Evolutionary conservation across 1,140 invertebrate genomes (phyloP).

Genomic region (Drosophila nikananu): DNA sequence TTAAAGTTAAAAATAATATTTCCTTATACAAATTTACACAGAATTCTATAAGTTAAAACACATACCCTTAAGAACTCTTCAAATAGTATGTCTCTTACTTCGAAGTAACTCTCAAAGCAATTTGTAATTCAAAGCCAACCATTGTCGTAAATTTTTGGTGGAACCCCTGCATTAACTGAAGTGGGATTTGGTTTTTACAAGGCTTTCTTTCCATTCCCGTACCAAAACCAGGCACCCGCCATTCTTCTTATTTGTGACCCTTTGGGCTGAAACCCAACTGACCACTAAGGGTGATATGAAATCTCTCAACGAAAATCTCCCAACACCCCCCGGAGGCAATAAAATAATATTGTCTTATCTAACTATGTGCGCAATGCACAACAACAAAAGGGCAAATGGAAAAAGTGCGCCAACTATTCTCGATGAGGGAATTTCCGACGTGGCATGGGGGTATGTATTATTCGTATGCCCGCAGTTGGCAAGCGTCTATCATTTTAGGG

Average conservation of each 20-base stretch:
- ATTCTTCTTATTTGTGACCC: constrained; percentile 12
- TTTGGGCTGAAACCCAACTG: constrained; percentile 24
- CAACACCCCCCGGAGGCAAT: constrained; percentile 46
- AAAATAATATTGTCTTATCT: constrained; percentile 83
- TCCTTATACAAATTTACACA: not conserved
- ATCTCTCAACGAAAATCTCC: not conserved
- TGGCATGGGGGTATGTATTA: constrained; percentile 21
- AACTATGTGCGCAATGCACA: constrained; percentile 79
- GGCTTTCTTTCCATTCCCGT: not conserved
- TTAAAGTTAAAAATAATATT: not conserved
- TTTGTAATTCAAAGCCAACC: not conserved
- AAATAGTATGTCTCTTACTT: not conserved
- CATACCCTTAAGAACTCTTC: not conserved
- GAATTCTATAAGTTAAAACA: not conserved
- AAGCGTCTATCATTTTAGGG: constrained; percentile 37
- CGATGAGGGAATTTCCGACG: constrained; percentile 27
- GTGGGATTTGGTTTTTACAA: not conserved
- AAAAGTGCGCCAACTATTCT: constrained; percentile 60
- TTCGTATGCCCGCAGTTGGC: constrained; percentile 65
- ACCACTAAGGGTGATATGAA: constrained; percentile 40
- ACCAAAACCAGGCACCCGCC: not conserved
- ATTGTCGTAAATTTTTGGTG: constrained; percentile 11
- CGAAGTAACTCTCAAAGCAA: not conserved
- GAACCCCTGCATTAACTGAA: not conserved
- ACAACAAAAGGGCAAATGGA: constrained; percentile 49